Conservation (phyloP, 2,888 invertebrate genomes). For the Dryobota labecula region DNA sequence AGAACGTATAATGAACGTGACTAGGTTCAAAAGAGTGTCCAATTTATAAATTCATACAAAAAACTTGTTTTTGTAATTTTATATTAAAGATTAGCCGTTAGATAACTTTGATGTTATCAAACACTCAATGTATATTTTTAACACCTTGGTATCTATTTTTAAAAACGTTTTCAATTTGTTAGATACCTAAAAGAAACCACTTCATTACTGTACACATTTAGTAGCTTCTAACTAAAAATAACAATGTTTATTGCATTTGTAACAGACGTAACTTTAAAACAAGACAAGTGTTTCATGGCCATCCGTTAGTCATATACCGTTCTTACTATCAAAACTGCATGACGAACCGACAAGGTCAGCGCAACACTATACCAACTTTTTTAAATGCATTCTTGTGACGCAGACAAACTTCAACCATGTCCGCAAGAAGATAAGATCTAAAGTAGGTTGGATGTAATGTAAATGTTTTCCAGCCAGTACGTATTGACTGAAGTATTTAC, state of each 20-base stretch:
- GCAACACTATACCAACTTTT: slow-evolving; percentile 61
- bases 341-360: slow-evolving; percentile 59
- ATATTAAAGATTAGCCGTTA: slow-evolving; percentile 10
- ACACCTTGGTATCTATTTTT: neutral
- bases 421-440: fast-evolving
- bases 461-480: slow-evolving; percentile 19
- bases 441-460: slow-evolving; percentile 19
- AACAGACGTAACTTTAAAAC: slow-evolving; percentile 35
- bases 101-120: neutral
- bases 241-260: slow-evolving; percentile 34
- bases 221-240: slow-evolving; percentile 11
- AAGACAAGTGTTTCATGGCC: slow-evolving; percentile 54
- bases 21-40: neutral
- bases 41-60: neutral
- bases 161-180: neutral
- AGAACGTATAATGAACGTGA: slow-evolving; percentile 9
- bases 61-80: neutral
- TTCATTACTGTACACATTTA: neutral
- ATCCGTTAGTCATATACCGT: slow-evolving; percentile 44
- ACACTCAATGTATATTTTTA: neutral
- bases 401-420: slow-evolving; percentile 19
- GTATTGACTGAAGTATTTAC: slow-evolving; percentile 35
- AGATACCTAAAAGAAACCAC: neutral
- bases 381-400: slow-evolving; percentile 52
- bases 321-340: slow-evolving; percentile 60